phyloP scores from a whole-genome alignment of 2,113 vertebrate genomes.

The Spilogale gracilis region DNA sequence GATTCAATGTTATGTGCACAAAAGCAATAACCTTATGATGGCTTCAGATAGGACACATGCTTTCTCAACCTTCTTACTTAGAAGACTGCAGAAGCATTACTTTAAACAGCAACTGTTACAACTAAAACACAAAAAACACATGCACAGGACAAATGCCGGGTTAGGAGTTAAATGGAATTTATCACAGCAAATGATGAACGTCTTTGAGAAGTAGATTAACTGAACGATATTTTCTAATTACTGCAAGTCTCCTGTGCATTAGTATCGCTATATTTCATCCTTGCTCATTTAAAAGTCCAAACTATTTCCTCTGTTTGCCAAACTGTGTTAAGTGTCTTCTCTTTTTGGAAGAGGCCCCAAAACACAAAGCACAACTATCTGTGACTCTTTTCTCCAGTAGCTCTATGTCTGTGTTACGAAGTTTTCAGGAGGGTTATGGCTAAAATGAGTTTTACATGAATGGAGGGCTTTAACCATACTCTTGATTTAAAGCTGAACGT shows the following conservation, averaged over 20 bases:
- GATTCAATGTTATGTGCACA: neutral
- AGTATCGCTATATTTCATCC: conserved; percentile 70
- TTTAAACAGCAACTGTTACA: conserved; percentile 26
- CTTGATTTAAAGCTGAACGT: neutral
- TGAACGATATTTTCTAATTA: conserved; percentile 70
- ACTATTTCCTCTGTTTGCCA: conserved; percentile 65
- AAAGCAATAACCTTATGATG: neutral
- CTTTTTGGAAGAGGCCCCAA: conserved; percentile 68
- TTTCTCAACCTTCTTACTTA: neutral
- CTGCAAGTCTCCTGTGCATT: conserved; percentile 57
- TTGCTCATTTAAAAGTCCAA: conserved; percentile 60
- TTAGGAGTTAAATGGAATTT: conserved; percentile 60
- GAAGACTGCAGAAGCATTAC: neutral
- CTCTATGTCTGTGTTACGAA: neutral
- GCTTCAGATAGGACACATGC: no score
- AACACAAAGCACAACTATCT: neutral
- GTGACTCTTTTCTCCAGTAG: neutral
- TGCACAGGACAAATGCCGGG: conserved; percentile 39
- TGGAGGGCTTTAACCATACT: neutral
- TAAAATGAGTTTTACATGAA: neutral
- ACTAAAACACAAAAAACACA: neutral
- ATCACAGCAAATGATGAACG: conserved; percentile 63
- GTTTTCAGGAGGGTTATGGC: neutral
- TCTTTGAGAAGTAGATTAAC: conserved; percentile 70
- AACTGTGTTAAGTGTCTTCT: conserved; percentile 49